Base-by-base conservation (phyloP, 1,140 invertebrate genomes). In the Neodiprion fabricii region DNA sequence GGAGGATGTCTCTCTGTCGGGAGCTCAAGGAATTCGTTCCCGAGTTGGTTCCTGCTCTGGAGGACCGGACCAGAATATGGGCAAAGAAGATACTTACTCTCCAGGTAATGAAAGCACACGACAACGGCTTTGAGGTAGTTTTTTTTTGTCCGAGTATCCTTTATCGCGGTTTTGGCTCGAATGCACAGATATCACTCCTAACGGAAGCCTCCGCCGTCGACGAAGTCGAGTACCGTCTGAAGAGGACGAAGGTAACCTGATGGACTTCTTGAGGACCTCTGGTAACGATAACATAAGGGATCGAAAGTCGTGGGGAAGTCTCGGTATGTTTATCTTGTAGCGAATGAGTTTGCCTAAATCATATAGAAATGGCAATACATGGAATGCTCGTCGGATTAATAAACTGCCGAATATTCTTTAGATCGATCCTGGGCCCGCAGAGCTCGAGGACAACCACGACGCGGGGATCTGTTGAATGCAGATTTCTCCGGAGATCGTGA, bases 341-440 rank as follows among this genome's bases (percentile, higher is more conserved):
- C 8, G 53, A 61, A 61, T 61, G 21, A 21, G n/a, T 40, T 40
- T 40, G 28, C 2, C 28, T 40, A 1, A 40, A 40, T 67, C 5
- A 23, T 17, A 7, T 17, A 12, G 12, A 67, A 67, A 72, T n/a
- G 3, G 28, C 28, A 40, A 40, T 5, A 40, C 5, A 40, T 40
- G 28, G 2, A 12, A 61, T 9, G 11, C 1, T 14, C 28, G 28
- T 28, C 17, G 47, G 12, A 21, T n/a, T 28, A 2, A 3, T 73
- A 3, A 14, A 66, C 12, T 67, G 71, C 5, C 1, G 1, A 1
- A 40, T 40, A 40, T 17, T 65, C 77, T 78, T 7, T 77, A 94
- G 96, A 97, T 89, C 93, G 96, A 23, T 97, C 96, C 0, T 96
- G 95, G 94, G 94, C 95, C 0, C 90, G 95, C 17, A 91, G 94